Percentiles rank a stretch among this genome's conserved stretches.
Conservation (phyloP, 2,113 vertebrate species). For the Channa maculata region DNA sequence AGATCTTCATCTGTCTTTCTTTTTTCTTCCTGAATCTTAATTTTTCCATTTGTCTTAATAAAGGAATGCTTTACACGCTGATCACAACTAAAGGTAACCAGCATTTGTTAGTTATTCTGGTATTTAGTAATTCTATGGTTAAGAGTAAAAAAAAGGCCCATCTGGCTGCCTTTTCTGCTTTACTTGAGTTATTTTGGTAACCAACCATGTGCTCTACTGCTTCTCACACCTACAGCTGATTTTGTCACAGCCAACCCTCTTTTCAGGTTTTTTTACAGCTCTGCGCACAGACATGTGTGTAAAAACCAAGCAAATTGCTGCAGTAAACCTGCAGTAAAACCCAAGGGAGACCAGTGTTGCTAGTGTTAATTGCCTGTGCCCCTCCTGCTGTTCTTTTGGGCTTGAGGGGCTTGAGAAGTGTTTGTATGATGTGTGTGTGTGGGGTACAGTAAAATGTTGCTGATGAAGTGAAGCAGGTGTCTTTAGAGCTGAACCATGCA, state of each 20-base stretch:
- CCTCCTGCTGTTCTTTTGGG: constrained; percentile 33
- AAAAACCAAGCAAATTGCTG: neutral
- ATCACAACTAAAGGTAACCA: constrained; percentile 60
- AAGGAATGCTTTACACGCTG: constrained; percentile 36
- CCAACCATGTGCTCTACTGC: constrained; percentile 1
- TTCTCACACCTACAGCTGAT: neutral
- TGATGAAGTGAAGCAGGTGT: constrained; percentile 64
- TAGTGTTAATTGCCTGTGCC: constrained; percentile 60
- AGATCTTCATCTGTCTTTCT: constrained; percentile 23
- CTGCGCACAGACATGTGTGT: constrained; percentile 4
- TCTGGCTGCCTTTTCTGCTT: neutral
- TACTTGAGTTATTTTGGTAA: constrained; percentile 14
- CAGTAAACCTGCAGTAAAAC: constrained; percentile 53
- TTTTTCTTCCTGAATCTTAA: neutral
- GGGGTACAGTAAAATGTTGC: constrained; percentile 47
- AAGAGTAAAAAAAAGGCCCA: neutral
- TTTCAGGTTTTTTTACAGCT: constrained; percentile 16
- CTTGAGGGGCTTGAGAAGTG: neutral
- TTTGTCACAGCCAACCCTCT: neutral
- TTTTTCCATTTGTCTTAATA: constrained; percentile 18
- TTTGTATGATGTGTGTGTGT: constrained; percentile 8
- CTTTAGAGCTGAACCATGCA: constrained; percentile 64
- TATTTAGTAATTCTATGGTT: neutral
- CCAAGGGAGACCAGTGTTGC: constrained; percentile 10
- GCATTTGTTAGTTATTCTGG: constrained; percentile 1